Conservation (phyloP, 2,113 vertebrate species). For the Calypte anna region DNA sequence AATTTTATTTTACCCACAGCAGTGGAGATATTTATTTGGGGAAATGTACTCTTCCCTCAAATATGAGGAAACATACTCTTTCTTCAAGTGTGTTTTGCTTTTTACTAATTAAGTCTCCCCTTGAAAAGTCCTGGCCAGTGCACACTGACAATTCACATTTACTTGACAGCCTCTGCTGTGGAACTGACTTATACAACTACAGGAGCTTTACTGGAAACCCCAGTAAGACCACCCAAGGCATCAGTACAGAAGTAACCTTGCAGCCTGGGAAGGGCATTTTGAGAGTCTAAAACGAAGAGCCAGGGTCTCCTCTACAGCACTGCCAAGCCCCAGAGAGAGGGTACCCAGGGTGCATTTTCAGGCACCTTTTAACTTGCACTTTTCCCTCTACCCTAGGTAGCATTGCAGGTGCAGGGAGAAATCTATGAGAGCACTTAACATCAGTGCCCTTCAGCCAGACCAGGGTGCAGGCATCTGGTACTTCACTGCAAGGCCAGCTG, state of each 20-base stretch:
- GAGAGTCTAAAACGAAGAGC: neutral
- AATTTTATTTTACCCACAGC: neutral
- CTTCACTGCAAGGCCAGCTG: neutral
- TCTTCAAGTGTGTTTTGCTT: neutral
- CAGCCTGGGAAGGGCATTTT: neutral
- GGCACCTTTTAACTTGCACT: neutral
- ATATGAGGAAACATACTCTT: neutral
- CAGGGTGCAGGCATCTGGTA: neutral
- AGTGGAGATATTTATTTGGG: neutral
- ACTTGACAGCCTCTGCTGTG: neutral
- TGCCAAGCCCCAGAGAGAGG: neutral
- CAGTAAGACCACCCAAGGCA: neutral
- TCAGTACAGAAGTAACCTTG: neutral
- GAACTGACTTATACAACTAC: accelerated
- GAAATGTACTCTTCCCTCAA: neutral
- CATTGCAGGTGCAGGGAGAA: neutral
- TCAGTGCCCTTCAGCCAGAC: neutral
- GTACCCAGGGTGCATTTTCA: accelerated
- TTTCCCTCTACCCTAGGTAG: neutral
- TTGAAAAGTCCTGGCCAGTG: neutral
- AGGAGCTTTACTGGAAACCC: neutral
- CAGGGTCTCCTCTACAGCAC: accelerated
- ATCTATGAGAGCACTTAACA: neutral
- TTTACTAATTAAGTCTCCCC: neutral
- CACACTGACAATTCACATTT: neutral